phyloP scores from a whole-genome alignment of 92 coral and sea anemone species.

The Phenganax subtilis region DNA sequence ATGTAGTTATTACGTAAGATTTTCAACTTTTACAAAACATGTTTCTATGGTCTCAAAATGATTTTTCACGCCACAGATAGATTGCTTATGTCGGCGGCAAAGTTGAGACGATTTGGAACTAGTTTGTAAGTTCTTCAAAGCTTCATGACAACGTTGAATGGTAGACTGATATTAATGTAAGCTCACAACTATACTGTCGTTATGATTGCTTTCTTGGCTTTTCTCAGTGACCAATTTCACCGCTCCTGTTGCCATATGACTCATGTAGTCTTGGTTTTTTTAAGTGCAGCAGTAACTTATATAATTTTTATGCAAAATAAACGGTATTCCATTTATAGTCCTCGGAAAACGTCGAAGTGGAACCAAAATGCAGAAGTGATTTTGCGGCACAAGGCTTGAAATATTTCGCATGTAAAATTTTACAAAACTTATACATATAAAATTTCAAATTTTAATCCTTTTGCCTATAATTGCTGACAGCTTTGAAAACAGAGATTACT shows the following conservation, averaged over 20 bases:
- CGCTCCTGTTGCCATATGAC: slow-evolving; percentile 10
- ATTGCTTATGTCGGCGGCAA: background rate
- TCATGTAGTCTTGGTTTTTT: slow-evolving; percentile 28
- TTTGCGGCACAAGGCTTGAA: no score
- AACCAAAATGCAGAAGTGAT: no score
- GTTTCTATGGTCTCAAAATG: no score
- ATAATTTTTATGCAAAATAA: background rate
- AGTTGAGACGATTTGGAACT: no score
- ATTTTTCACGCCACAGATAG: background rate
- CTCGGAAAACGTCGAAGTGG: background rate
- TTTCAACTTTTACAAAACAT: no score
- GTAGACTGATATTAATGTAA: no score
- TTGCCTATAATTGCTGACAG: no score
- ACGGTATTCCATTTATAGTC: background rate
- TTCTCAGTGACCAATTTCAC: slow-evolving; percentile 12
- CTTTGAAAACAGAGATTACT: background rate
- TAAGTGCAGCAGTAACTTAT: background rate
- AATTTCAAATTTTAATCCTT: no score
- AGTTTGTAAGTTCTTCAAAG: background rate
- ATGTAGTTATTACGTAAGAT: no score
- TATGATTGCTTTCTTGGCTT: slow-evolving; percentile 15
- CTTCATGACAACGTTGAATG: no score
- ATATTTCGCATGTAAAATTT: no score
- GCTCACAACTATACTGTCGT: background rate
- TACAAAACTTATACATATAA: no score